phyloP scores from a whole-genome alignment of 2,113 vertebrate species.

The Terrapene triunguis region DNA sequence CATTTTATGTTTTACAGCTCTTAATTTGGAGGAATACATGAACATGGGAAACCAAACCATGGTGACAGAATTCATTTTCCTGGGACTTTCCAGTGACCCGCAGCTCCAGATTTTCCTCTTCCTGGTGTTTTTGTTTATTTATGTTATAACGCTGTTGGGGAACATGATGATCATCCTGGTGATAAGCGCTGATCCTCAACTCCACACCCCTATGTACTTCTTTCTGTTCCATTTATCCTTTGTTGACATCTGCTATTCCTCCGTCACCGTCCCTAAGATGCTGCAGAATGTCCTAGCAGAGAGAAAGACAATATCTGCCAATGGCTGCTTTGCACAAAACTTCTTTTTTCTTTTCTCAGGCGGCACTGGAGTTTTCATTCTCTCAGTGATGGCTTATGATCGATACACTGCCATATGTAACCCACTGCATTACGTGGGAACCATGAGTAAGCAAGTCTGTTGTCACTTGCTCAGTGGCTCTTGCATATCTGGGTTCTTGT shows the following conservation, averaged over 20 bases:
- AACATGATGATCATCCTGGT: background rate
- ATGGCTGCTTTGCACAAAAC: slow-evolving; percentile 55
- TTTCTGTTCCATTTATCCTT: slow-evolving; percentile 49
- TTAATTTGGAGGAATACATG: background rate
- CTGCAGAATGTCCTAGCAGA: slow-evolving; percentile 27
- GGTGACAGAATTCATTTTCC: background rate
- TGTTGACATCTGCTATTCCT: slow-evolving; percentile 51
- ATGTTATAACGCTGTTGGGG: background rate
- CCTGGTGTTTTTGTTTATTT: background rate
- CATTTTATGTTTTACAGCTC: background rate
- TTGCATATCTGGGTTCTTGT: slow-evolving; percentile 11
- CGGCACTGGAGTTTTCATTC: slow-evolving; percentile 24
- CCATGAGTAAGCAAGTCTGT: slow-evolving; percentile 39
- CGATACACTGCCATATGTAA: slow-evolving; percentile 51
- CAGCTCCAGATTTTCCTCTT: background rate
- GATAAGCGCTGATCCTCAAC: background rate
- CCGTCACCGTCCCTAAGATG: slow-evolving; percentile 60
- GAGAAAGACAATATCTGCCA: slow-evolving; percentile 37
- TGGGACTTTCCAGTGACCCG: background rate
- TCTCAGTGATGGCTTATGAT: slow-evolving; percentile 63
- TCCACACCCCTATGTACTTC: slow-evolving; percentile 37
- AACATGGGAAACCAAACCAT: background rate
- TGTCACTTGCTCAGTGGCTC: background rate
- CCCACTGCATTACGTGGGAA: slow-evolving; percentile 52
- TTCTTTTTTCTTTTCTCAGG: slow-evolving; percentile 43